These are phyloP conservation scores for Gopherus evgoodei DNA, from an alignment of 2,113 vertebrate species.

Conservation along the genomic window DNA sequence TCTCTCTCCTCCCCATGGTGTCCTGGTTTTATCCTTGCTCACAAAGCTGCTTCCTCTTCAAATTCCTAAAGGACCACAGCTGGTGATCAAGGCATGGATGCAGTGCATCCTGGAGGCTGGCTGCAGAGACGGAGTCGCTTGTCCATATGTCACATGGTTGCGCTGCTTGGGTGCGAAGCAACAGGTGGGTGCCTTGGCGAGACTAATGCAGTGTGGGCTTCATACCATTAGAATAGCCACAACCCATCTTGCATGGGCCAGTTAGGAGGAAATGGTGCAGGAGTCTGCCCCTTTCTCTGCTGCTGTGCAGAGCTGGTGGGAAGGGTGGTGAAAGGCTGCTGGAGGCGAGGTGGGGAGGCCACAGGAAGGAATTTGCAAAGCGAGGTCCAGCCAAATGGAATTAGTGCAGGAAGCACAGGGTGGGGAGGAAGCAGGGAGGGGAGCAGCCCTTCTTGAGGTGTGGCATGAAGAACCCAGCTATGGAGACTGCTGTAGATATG, in stretches of 20 bases:
- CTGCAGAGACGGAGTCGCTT: neutral
- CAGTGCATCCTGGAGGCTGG: neutral
- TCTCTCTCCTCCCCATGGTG: neutral
- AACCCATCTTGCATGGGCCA: neutral
- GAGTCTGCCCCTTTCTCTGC: neutral
- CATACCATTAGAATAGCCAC: neutral
- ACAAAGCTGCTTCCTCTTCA: slow-evolving; percentile 52
- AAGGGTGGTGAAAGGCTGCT: neutral
- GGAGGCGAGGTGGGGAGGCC: neutral
- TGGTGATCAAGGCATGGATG: neutral
- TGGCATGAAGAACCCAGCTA: neutral
- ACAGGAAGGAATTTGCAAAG: neutral
- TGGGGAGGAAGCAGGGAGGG: slow-evolving; percentile 10
- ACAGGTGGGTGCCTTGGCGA: neutral
- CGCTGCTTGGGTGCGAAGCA: neutral
- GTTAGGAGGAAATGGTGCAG: neutral
- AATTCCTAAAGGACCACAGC: slow-evolving; percentile 67
- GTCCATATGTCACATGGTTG: neutral
- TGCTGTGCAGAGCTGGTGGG: neutral
- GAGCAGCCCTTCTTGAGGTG: neutral
- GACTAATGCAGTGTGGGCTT: neutral
- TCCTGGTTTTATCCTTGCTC: slow-evolving; percentile 26
- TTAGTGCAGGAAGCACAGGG: slow-evolving; percentile 24
- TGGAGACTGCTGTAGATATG: neutral
- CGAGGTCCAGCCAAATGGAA: neutral